These are phyloP conservation scores for Agrilus cyanescens DNA, from an alignment of 2,888 invertebrate species.

Conservation along the genomic window DNA sequence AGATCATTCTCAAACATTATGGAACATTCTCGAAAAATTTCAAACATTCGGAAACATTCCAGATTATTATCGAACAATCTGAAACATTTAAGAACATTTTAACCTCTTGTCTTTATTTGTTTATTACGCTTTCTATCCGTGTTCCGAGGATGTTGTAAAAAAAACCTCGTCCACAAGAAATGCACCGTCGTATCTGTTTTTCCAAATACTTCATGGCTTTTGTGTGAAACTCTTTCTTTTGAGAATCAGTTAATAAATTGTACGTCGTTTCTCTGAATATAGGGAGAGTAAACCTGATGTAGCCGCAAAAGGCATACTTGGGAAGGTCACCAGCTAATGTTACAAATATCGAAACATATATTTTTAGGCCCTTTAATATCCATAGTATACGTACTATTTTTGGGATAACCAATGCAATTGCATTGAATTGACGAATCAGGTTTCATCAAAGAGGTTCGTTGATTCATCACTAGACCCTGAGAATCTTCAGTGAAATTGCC, in stretches of 20 bases:
- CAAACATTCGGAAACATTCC: too few relatives aligned
- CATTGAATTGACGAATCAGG: slow-evolving; percentile 30
- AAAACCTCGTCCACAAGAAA: slow-evolving; percentile 43
- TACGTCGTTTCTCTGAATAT: slow-evolving; percentile 49
- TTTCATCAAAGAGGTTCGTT: slow-evolving; percentile 26
- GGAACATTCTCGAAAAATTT: too few relatives aligned
- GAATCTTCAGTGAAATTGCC: slow-evolving; percentile 43
- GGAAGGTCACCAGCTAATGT: slow-evolving; percentile 40
- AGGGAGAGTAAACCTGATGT: slow-evolving; percentile 45
- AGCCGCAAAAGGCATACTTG: slow-evolving; percentile 49
- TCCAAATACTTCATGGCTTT: slow-evolving; percentile 46
- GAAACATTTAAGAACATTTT: too few relatives aligned
- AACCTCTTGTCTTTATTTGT: too few relatives aligned
- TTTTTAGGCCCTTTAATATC: not conserved
- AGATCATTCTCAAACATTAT: too few relatives aligned
- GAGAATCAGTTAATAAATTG: slow-evolving; percentile 48
- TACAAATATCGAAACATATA: slow-evolving; percentile 20
- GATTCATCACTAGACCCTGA: slow-evolving; percentile 25
- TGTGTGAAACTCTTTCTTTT: slow-evolving; percentile 49
- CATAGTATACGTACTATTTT: slow-evolving; percentile 25
- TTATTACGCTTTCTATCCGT: slow-evolving; percentile 9
- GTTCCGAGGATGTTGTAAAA: slow-evolving; percentile 40
- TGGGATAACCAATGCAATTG: slow-evolving; percentile 32
- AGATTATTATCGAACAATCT: too few relatives aligned
- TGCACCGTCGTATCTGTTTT: slow-evolving; percentile 45